Conservation (phyloP, 2,888 invertebrate genomes). For the Argynnis bischoffii region DNA sequence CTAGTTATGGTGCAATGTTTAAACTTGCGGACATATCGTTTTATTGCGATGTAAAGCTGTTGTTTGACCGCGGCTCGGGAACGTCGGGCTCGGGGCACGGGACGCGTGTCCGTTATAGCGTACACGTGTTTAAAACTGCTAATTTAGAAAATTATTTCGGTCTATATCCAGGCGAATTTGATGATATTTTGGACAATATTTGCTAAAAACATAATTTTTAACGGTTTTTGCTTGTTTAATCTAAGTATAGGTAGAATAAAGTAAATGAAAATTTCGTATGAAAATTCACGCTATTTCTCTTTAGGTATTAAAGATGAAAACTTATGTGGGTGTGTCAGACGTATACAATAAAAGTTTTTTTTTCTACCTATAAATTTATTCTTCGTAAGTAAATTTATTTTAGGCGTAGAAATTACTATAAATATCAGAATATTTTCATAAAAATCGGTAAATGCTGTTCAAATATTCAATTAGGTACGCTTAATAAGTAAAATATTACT, state of each 20-base stretch:
- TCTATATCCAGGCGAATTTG: slow-evolving; percentile 7
- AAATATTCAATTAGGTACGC: too few relatives aligned
- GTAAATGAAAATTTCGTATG: background rate
- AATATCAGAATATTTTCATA: too few relatives aligned
- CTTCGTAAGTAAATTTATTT: too few relatives aligned
- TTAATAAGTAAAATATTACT: too few relatives aligned
- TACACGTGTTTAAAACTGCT: slow-evolving; percentile 39
- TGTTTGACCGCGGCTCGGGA: slow-evolving; percentile 42
- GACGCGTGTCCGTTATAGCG: slow-evolving; percentile 40
- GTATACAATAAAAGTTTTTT: too few relatives aligned
- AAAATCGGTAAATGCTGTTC: too few relatives aligned
- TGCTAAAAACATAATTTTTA: background rate
- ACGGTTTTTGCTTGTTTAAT: background rate
- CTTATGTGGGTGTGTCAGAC: too few relatives aligned
- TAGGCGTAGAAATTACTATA: too few relatives aligned
- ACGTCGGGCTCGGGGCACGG: slow-evolving; percentile 26
- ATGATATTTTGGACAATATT: slow-evolving; percentile 16
- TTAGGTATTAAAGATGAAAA: too few relatives aligned
- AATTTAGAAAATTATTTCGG: slow-evolving; percentile 34
- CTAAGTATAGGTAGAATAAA: background rate
- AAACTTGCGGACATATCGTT: slow-evolving; percentile 43
- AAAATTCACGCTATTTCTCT: too few relatives aligned
- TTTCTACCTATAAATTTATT: too few relatives aligned
- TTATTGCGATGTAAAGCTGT: slow-evolving; percentile 45
- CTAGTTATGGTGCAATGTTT: slow-evolving; percentile 18